These are phyloP conservation scores for Bettongia penicillata DNA, from an alignment of 2,113 vertebrate genomes.

Conservation along the genomic window DNA sequence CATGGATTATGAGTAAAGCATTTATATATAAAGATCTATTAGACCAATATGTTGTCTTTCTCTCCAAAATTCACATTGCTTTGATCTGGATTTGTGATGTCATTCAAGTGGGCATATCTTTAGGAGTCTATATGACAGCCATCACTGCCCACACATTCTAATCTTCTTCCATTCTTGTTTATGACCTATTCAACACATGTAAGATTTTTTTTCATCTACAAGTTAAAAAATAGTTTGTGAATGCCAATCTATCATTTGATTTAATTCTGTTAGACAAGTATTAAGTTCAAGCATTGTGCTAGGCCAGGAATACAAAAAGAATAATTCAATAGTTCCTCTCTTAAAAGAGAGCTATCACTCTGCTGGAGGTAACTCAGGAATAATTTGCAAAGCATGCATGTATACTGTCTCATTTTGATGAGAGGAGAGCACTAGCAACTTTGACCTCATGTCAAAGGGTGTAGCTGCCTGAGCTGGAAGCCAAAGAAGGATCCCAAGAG, in stretches of 20 bases:
- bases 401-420: background rate
- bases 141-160: background rate
- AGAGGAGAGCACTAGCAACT: background rate
- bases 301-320: background rate
- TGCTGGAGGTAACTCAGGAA: background rate
- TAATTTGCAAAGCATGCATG: background rate
- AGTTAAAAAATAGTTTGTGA: background rate
- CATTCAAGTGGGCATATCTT: background rate
- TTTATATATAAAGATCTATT: slow-evolving; percentile 19
- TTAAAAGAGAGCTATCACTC: background rate
- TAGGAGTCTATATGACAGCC: background rate
- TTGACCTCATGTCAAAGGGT: background rate
- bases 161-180: background rate
- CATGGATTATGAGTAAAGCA: background rate
- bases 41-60: slow-evolving; percentile 36
- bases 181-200: background rate
- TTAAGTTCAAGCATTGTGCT: background rate
- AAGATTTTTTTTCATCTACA: background rate
- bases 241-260: background rate
- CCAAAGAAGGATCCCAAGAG: background rate
- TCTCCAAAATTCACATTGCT: slow-evolving; percentile 24
- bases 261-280: background rate
- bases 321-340: background rate
- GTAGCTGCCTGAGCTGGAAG: background rate
- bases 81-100: background rate